Conservation (phyloP, 2,888 invertebrate genomes). For the Eledone cirrhosa region DNA sequence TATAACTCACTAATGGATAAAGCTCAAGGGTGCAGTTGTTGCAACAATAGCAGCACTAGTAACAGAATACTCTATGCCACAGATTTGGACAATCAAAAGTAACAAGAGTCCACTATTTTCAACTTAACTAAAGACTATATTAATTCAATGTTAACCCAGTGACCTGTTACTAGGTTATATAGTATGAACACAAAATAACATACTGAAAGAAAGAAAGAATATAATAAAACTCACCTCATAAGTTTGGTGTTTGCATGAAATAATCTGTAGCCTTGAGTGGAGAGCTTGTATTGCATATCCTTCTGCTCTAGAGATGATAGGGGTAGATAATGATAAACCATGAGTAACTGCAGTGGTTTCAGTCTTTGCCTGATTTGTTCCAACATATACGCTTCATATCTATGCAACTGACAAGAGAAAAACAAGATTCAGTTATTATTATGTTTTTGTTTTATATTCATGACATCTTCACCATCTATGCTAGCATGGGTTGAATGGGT, state of each 20-base stretch:
- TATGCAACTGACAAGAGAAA: not conserved
- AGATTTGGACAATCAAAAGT: too few relatives aligned
- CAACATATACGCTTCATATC: not conserved
- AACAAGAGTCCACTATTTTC: too few relatives aligned
- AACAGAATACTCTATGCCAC: too few relatives aligned
- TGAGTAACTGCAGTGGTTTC: not conserved
- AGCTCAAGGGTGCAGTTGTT: too few relatives aligned
- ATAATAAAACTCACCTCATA: slow-evolving; percentile 22
- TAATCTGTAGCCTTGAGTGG: not conserved
- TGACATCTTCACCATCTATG: too few relatives aligned
- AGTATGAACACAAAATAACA: not conserved
- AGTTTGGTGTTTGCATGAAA: not conserved
- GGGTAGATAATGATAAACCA: not conserved
- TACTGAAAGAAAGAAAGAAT: not conserved
- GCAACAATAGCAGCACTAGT: too few relatives aligned
- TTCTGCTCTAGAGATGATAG: not conserved
- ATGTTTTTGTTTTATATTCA: too few relatives aligned
- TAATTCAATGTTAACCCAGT: too few relatives aligned
- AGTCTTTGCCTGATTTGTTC: not conserved
- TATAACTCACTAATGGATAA: too few relatives aligned
- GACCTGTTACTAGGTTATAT: too few relatives aligned
- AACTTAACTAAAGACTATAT: too few relatives aligned
- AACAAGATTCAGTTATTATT: not conserved
- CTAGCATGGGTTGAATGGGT: too few relatives aligned
- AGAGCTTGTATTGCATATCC: not conserved